Evolutionary conservation across 2,113 vertebrate genomes (phyloP).

Genomic region (Poicephalus meyeri): DNA sequence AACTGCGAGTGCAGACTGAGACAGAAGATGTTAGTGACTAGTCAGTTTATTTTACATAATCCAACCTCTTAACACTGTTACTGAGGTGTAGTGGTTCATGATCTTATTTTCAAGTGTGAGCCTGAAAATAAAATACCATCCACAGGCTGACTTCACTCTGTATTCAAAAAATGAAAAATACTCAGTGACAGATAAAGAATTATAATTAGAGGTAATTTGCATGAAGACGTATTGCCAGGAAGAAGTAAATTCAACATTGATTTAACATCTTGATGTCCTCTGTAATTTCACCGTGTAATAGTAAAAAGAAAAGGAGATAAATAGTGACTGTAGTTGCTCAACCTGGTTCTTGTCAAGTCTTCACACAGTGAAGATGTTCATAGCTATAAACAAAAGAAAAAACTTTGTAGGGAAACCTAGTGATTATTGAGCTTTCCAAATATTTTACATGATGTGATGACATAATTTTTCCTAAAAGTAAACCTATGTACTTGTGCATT

Average conservation of each 20-base stretch:
- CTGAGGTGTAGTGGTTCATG: not conserved
- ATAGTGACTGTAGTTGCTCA: not conserved
- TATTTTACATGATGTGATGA: not conserved
- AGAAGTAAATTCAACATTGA: not conserved
- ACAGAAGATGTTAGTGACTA: not conserved
- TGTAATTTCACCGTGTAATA: conserved; percentile 23
- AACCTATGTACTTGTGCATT: not conserved
- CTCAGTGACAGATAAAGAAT: not conserved
- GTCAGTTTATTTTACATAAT: not conserved
- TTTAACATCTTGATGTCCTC: conserved; percentile 9
- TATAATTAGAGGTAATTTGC: conserved; percentile 21
- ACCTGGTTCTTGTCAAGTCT: not conserved
- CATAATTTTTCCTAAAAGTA: not conserved
- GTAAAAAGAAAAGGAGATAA: not conserved
- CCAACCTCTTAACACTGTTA: not conserved
- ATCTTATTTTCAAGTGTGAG: not conserved
- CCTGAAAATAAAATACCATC: not conserved
- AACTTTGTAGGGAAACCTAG: not conserved
- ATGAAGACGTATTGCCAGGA: not conserved
- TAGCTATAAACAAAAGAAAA: not conserved
- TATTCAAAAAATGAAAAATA: not conserved
- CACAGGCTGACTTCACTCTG: not conserved
- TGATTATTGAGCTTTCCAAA: not conserved
- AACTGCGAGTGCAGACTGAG: not conserved
- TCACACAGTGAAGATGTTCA: not conserved